Percentiles rank a stretch among this genome's conserved stretches.
phyloP scores from a whole-genome alignment of 2,888 invertebrate genomes.

The Ennomos fuscantarius region DNA sequence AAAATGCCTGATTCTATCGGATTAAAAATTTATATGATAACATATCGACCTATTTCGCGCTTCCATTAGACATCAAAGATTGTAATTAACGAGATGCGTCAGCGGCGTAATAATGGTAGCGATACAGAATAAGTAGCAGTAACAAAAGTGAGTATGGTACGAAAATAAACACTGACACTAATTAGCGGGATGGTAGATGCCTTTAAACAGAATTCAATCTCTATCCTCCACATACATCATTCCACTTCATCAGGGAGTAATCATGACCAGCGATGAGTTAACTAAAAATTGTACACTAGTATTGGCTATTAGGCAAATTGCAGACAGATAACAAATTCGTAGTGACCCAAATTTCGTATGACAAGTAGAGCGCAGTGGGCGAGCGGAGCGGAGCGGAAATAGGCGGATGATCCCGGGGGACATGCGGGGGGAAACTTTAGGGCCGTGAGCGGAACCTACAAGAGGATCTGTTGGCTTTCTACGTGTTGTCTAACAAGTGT shows the following conservation, averaged over 20 bases:
- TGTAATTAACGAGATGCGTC: constrained; percentile 54
- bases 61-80: constrained; percentile 50
- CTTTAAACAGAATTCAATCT: constrained; percentile 33
- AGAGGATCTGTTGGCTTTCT: constrained; percentile 40
- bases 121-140: constrained; percentile 4
- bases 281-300: constrained; percentile 45
- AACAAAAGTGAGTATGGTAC: constrained; percentile 39
- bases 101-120: constrained; percentile 48
- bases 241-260: constrained; percentile 46
- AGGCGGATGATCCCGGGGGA: constrained; percentile 69
- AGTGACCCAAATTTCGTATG: constrained; percentile 74
- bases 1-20: constrained; percentile 41
- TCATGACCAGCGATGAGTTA: constrained; percentile 42
- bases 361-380: constrained; percentile 61
- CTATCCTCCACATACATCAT: constrained; percentile 47
- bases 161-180: constrained; percentile 68
- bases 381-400: constrained; percentile 57
- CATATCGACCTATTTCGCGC: constrained; percentile 39
- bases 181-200: constrained; percentile 56
- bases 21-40: constrained; percentile 30
- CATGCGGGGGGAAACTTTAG: constrained; percentile 57
- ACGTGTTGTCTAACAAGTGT: constrained; percentile 41
- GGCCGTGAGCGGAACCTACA: constrained; percentile 57
- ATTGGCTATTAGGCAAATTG: constrained; percentile 63
- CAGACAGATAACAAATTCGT: constrained; percentile 67